Evolutionary conservation across 2,113 vertebrate genomes (phyloP).

Genomic region (Ptilorrhoa leucosticta): DNA sequence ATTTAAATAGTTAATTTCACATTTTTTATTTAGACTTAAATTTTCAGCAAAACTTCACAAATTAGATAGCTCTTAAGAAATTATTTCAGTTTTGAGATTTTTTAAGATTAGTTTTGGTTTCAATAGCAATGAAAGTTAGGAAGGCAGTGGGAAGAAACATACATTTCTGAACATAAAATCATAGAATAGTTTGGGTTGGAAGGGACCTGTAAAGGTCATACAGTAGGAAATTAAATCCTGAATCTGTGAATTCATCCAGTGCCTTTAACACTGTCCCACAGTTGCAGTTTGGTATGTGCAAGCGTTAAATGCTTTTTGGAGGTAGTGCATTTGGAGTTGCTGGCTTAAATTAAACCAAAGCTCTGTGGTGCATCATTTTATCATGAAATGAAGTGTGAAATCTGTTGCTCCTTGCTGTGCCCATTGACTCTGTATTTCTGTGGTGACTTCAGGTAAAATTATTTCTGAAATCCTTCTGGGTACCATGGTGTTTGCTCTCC

Average conservation of each 20-base stretch:
- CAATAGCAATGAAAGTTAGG: not conserved
- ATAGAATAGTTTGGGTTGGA: not conserved
- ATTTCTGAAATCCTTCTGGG: not conserved
- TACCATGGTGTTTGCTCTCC: not conserved
- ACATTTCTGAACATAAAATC: not conserved
- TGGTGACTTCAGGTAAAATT: not conserved
- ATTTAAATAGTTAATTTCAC: not conserved
- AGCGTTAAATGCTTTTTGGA: not conserved
- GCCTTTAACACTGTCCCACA: not conserved
- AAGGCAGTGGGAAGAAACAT: rapidly evolving
- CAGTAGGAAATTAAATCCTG: not conserved
- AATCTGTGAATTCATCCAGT: not conserved
- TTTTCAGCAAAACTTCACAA: not conserved
- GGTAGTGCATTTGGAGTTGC: not conserved
- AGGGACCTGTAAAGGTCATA: not conserved
- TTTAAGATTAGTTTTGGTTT: not conserved
- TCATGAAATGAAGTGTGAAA: not conserved
- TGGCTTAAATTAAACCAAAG: not conserved
- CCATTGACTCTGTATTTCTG: not conserved
- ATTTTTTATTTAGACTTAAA: not conserved
- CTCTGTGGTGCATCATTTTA: not conserved
- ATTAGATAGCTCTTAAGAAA: not conserved
- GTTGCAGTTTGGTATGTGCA: not conserved
- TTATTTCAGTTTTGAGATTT: not conserved
- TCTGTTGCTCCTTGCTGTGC: not conserved